Evolutionary conservation across 2,113 vertebrate genomes (phyloP), one percentile per base, ranked within the genome.

Genomic region (Pedionomus torquatus): DNA sequence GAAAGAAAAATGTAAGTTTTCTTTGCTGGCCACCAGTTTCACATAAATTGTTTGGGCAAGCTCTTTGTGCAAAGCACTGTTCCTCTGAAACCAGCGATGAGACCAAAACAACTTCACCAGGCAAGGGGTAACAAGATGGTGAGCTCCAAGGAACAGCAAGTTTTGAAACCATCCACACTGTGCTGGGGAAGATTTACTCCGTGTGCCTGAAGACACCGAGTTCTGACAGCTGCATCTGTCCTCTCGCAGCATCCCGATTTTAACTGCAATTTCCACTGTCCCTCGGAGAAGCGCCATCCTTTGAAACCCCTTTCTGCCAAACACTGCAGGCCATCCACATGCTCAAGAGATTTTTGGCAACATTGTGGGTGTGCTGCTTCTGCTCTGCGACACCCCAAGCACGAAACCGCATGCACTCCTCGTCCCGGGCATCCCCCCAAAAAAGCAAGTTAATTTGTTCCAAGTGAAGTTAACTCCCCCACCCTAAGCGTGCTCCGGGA

Each of bases 401-500:
- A 44, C n/a, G 52, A 46, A 64, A 5, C 35, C 13, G 1, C 66
- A 13, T 4, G 7, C 44, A 6, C 52, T 66, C 49, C 89, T 80
- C 13, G 8, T 68, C 39, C 92, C 6, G 28, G 55, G 31, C 43
- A 61, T 28, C 54, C 12, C 25, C 66, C 46, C 46, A 61, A 83
- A 93, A 95, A 82, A 2, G 24, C 68, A 63, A 35, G 92, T 52
- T 24, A 39, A 60, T 76, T 90, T 87, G 82, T 76, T 91, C 74
- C 12, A 4, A 95, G 84, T 14, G 83, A 93, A 71, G 95, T 86
- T 91, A 96, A 96, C 90, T 83, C 66, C 87, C 82, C 95, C 83
- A 87, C 71, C 68, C 95, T 71, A 95, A 96, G 86, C 61, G 83
- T 90, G 92, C 88, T 95, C 94, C 90, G 80, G 87, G 92, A 97